Evolutionary conservation across 1,140 invertebrate species (phyloP), one percentile per base, ranked within the genome.

Genomic region (Zaprionus camerounensis): DNA sequence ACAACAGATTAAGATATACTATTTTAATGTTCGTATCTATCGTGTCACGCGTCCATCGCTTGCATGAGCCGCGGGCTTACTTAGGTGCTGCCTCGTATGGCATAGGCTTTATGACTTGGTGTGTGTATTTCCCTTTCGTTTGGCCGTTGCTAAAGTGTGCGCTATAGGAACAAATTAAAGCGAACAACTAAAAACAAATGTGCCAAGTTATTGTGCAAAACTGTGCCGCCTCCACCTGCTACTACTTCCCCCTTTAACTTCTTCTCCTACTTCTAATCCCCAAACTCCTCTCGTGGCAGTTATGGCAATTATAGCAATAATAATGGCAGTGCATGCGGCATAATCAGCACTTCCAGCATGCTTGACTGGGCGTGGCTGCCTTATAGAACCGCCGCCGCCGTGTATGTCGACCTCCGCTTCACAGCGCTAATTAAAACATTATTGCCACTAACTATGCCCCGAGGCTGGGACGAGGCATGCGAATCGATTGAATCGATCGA

Each of bases 361-460:
- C n/a, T 66, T 34, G 51, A 28, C 38, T 17, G 67, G 72, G 72
- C 72, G 72, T 75, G 67, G 41, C 41, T 17, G 9, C 24, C 53
- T 70, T 22, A 26, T 57, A 75, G 71, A 70, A 46, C 36, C 20
- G 3, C n/a, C n/a, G n/a, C n/a, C 46, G n/a, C 41, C 20, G 20
- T 17, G 2, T 5, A 11, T 5, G 31, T 17, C 26, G 71, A 74
- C 65, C 71, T 74, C 57, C 61, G 17, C 28, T 69, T 31, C 55
- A 73, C 66, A 38, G 38, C 71, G 76, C 76, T 79, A 79, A 79
- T 79, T 79, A 79, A 79, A 76, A 79, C 76, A 79, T 79, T 79
- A 79, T 75, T 78, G 73, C 67, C 67, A 71, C 67, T 62, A 79
- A 76, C 76, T 61, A 67, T 71, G 76, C 73, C 76, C 73, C 76